Conservation (phyloP, 2,888 invertebrate species). For the Stegophylla sp. region DNA sequence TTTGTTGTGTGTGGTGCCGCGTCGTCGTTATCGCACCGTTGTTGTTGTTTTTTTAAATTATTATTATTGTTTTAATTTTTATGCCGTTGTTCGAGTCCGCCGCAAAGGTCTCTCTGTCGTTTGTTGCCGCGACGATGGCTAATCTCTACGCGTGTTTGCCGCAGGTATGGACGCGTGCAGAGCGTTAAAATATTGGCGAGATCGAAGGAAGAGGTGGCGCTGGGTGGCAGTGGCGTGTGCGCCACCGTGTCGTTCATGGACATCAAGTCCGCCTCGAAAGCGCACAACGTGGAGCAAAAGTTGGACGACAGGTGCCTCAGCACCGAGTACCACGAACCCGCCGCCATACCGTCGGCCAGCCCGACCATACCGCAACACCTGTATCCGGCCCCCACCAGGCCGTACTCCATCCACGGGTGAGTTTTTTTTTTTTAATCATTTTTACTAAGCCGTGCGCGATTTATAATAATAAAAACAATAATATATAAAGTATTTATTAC, state of each 20-base stretch:
- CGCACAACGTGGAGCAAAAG: constrained; percentile 88
- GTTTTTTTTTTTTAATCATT: background rate
- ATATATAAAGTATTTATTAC: too few relatives aligned
- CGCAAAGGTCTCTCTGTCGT: too few relatives aligned
- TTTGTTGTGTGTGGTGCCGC: background rate
- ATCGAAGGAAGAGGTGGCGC: constrained; percentile 66
- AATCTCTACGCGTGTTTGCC: constrained; percentile 63
- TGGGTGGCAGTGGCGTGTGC: constrained; percentile 74
- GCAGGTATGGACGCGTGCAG: constrained; percentile 96
- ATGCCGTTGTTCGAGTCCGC: constrained; percentile 19
- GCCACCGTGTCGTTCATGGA: constrained; percentile 95
- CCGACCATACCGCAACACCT: constrained; percentile 40
- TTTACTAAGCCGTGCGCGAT: background rate
- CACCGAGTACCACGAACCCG: constrained; percentile 90
- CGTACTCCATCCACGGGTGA: constrained; percentile 54
- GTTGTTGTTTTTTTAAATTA: too few relatives aligned
- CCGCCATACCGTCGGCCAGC: constrained; percentile 72
- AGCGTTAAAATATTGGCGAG: constrained; percentile 84
- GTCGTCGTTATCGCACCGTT: background rate
- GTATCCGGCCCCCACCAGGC: constrained; percentile 53
- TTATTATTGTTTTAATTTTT: too few relatives aligned
- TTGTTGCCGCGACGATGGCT: background rate
- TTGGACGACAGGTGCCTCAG: constrained; percentile 85
- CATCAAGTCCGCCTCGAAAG: constrained; percentile 94
- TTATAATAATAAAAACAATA: too few relatives aligned